These are phyloP conservation scores for Nephrotoma appendiculata DNA, from an alignment of 2,888 invertebrate genomes.

Conservation along the genomic window DNA sequence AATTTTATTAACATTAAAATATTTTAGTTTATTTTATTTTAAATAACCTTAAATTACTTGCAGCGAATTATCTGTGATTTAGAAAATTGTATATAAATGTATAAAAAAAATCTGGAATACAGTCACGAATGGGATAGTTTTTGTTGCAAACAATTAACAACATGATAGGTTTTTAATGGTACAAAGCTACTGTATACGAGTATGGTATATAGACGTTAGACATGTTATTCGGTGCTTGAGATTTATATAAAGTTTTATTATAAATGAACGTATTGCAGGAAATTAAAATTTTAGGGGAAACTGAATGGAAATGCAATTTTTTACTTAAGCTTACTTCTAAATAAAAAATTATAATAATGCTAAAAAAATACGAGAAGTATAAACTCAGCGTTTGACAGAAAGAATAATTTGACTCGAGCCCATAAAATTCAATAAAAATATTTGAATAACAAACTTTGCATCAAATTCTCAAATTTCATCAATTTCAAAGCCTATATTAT, in stretches of 20 bases:
- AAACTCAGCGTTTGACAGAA: no score
- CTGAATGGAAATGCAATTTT: background rate
- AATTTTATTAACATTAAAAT: background rate
- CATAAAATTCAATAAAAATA: no score
- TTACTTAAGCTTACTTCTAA: no score
- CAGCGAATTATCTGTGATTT: background rate
- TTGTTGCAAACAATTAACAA: background rate
- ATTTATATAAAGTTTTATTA: background rate
- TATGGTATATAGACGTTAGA: background rate
- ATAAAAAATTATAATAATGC: no score
- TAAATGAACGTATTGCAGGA: background rate
- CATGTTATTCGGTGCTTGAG: background rate
- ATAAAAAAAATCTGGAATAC: background rate
- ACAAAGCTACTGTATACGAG: background rate
- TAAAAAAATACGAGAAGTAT: no score
- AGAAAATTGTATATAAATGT: background rate
- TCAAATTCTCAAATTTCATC: no score
- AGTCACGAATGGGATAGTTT: background rate
- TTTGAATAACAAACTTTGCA: no score
- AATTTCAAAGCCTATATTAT: no score
- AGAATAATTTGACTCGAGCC: no score
- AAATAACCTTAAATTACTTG: background rate
- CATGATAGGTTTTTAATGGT: background rate
- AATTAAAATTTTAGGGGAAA: background rate
- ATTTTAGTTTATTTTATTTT: background rate